Evolutionary conservation across 2,888 invertebrate genomes (phyloP), one percentile per base, ranked within the genome.

Genomic region (Drosophila subsilvestris): DNA sequence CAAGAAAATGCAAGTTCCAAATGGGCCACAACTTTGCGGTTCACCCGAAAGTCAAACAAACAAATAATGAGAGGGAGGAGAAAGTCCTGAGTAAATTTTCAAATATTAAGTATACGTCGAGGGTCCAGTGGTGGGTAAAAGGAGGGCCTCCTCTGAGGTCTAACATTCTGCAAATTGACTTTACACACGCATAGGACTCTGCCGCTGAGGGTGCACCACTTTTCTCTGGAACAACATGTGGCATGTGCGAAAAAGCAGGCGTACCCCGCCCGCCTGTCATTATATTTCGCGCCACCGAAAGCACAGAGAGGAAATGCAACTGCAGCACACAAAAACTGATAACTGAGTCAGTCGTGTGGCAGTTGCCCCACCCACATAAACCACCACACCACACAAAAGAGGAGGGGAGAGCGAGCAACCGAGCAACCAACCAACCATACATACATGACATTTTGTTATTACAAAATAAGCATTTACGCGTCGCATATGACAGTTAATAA

Each of bases 391-490:
- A 17, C 17, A 18, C 12, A 48, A 8, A 32, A 9, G 25, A 12
- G 32, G 49, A n/a, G 32, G 44, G 45, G 70, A 69, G 74, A 68
- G 74, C 74, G 76, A 14, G 67, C 70, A 80, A 43, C 44, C 76
- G 71, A 68, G 71, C 69, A 74, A 25, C 6, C 25, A 25, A n/a
- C 67, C 71, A 80, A 43, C 44, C 76, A 70, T 76, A 73, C 80
- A 79, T 74, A 88, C 75, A 79, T 80, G 88, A 88, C 76, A 86
- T 84, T 85, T 86, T 85, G 79, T 88, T 85, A 80, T 85, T 85
- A 85, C 87, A 88, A 88, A 86, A 88, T 86, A 85, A 88, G 84
- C 88, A 86, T 85, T 85, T 88, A 84, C 75, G 79, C 84, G 76
- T 76, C 81, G 77, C 85, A 74, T 88, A 85, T 88, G 88, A 86